phyloP scores from a whole-genome alignment of 1,140 invertebrate species.

The Diorhabda elongata region DNA sequence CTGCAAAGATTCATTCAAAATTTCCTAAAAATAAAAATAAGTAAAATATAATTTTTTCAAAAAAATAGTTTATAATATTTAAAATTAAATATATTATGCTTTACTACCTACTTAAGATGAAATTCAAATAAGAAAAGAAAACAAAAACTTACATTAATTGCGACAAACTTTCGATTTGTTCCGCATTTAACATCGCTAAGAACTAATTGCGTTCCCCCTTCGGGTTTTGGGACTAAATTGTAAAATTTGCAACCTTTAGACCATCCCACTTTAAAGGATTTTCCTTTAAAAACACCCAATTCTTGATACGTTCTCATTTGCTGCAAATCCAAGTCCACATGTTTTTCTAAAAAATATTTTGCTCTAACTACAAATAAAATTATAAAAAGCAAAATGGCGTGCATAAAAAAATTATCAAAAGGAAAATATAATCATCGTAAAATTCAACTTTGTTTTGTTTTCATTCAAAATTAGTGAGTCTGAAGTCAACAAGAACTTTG shows the following conservation, averaged over 20 bases:
- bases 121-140: too few species aligned
- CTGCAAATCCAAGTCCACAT: neutral
- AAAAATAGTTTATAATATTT: neutral
- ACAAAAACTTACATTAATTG: slow-evolving; percentile 22
- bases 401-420: too few species aligned
- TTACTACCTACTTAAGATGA: too few species aligned
- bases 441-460: too few species aligned
- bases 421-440: too few species aligned
- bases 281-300: slow-evolving; percentile 59
- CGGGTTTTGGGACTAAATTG: slow-evolving; percentile 5
- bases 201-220: slow-evolving; percentile 17
- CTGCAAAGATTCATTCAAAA: slow-evolving; percentile 28
- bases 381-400: too few species aligned
- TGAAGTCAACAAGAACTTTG: neutral
- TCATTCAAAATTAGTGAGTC: too few species aligned
- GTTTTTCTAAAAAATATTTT: slow-evolving; percentile 3
- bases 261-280: slow-evolving; percentile 73
- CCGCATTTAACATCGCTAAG: slow-evolving; percentile 19
- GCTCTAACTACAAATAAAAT: too few species aligned
- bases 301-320: slow-evolving; percentile 58
- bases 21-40: slow-evolving; percentile 37
- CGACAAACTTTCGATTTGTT: slow-evolving; percentile 15
- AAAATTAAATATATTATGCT: too few species aligned
- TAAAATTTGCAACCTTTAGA: slow-evolving; percentile 59
- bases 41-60: neutral